A percentile compares a stretch with the other conserved stretches of the same genome.
Conservation (phyloP, 2,113 vertebrate species). For the Deroptyus accipitrinus region DNA sequence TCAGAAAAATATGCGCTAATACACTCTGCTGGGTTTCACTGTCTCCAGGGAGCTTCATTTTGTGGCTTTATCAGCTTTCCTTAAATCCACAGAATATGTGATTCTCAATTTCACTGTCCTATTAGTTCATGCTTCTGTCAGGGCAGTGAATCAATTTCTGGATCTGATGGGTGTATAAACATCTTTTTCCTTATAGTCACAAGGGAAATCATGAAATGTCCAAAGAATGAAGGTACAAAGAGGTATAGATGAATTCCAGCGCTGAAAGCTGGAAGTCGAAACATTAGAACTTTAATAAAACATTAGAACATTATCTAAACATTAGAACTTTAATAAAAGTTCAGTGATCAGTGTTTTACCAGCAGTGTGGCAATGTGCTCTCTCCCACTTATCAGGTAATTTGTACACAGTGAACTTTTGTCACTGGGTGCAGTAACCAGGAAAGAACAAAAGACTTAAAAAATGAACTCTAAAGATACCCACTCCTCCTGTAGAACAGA, state of each 20-base stretch:
- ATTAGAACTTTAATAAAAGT: neutral
- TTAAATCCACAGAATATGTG: slow-evolving; percentile 12
- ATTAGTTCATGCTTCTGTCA: slow-evolving; percentile 20
- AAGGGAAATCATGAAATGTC: slow-evolving; percentile 7
- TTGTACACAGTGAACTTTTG: slow-evolving; percentile 8
- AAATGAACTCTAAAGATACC: slow-evolving; percentile 27
- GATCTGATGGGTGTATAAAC: neutral
- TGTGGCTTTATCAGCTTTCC: neutral
- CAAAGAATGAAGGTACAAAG: neutral
- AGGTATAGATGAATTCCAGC: neutral
- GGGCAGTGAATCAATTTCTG: slow-evolving; percentile 35
- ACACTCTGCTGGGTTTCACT: neutral
- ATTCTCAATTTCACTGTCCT: neutral
- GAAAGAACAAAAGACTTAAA: neutral
- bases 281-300: neutral
- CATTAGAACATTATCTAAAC: neutral
- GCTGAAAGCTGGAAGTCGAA: neutral
- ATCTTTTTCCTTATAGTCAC: neutral
- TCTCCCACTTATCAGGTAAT: neutral
- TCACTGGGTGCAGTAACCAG: neutral
- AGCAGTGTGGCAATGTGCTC: neutral
- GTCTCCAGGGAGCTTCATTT: slow-evolving; percentile 11
- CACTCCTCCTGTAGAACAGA: slow-evolving; percentile 3
- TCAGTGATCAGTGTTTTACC: neutral
- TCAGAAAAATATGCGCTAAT: slow-evolving; percentile 1